Base-by-base conservation (phyloP, 2,888 invertebrate species). In the Drosophila testacea region DNA sequence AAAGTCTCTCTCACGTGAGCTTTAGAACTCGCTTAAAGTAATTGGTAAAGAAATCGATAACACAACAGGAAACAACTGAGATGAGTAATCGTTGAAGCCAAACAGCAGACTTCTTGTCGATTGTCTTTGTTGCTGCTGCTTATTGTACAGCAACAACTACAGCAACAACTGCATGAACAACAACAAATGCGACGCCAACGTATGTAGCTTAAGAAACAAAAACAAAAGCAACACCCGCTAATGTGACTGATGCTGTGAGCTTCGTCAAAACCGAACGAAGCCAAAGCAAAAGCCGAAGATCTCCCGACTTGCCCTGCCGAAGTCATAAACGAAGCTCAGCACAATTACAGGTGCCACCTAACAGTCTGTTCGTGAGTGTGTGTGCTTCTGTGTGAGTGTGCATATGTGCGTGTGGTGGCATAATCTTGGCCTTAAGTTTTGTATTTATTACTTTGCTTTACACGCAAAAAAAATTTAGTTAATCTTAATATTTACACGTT, bases 361-460 rank as follows among this genome's bases (percentile, higher is more conserved):
- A 46, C 46, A 54, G 32, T 50, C 22, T 13, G 16, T 32, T 39
- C 22, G 47, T 16, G 6, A n/a, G 38, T 30, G 50, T 28, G 34
- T 11, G 30, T 47, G 42, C 39, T n/a, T 4, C 13, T 41, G 34
- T 9, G 30, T 47, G 42, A 39, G 22, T 67, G 22, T 11, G 9
- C 38, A 44, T 28, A 51, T 64, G 55, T 56, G 69, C 60, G 52
- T 68, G 52, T 65, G 46, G 79, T 89, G 81, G 76, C 89, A 80
- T 83, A 87, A 88, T 84, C 83, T 87, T 89, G 89, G 87, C 89
- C 89, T 89, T 88, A 77, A 73, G 74, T 81, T 74, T 75, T 70
- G 56, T 59, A 65, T 70, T 71, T 46, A 11, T 69, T 62, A 65
- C 73, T 76, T 73, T 77, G 59, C 69, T 64, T 77, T 73, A 73